Base-by-base conservation (phyloP, 2,888 invertebrate species). In the Amorpha juglandis region DNA sequence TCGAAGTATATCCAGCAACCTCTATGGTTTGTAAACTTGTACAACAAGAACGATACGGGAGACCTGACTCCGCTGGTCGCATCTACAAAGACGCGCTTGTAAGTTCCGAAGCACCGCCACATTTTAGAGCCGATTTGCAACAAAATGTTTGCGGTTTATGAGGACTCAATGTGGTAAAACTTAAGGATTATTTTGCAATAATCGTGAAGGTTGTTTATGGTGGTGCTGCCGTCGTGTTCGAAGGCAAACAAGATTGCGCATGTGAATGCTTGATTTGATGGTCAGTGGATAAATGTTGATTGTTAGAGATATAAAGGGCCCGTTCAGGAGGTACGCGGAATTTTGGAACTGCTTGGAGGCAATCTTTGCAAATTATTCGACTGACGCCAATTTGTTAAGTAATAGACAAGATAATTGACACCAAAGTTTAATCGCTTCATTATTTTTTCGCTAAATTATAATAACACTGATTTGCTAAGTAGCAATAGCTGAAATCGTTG, bases 71-170 rank as follows among this genome's bases (percentile, higher is more conserved):
- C 74, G 83, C 81, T 88, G 91, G 92, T 75, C 78, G 75, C 73
- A 73, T 80, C 80, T 79, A 92, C 88, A 92, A 92, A 92, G 92
- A 89, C 89, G 80, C 83, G 82, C 87, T 89, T 92, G 89, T 92
- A 81, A 84, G 86, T 84, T 86, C 85, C 84, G 78, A 87, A 85
- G 88, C 90, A 90, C 88, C 90, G 90, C 88, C 87, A 86, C 88
- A 83, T 89, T 91, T 89, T 86, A 89, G 86, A 85, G 82, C 82
- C 79, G 82, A 80, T 81, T 81, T 78, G 82, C 87, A 81, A 88
- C 77, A 75, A 83, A 81, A 78, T 69, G 72, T 77, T 74, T 79
- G 79, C 85, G 74, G 77, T 79, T 72, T 73, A 71, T 70, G 72
- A 73, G 79, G 72, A 80, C 81, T 79, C 78, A 91, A 84, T 73